Base-by-base conservation (phyloP, 2,113 vertebrate genomes). In the Spilogale gracilis region DNA sequence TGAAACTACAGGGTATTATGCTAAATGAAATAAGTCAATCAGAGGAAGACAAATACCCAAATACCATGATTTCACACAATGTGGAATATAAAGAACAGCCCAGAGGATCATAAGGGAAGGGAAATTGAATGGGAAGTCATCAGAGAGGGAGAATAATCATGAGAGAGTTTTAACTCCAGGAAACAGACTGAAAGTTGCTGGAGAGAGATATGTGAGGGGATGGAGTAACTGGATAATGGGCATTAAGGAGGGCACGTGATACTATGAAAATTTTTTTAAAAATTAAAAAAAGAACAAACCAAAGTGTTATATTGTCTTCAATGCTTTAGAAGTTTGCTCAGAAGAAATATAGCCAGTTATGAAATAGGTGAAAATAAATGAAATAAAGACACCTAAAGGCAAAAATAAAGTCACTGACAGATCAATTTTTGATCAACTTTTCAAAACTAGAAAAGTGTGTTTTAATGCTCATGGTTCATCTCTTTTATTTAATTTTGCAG, bases 361-460 rank as follows among this genome's bases (percentile, higher is more conserved):
- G 17, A 82, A 97, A 78, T 14, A 52, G 54, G 56, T 73, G 17
- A 92, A 52, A 90, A 80, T 30, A 93, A 63, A 45, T 52, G 16
- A 95, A 95, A 84, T 48, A 95, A 83, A 84, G 43, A 45, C 2
- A 81, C 23, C 14, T 65, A 38, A 93, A 84, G 58, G 32, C 5
- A 89, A 84, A 94, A 45, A 38, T 9, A 83, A 93, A 90, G 5
- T 12, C 43, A 78, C 0, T 74, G 61, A 43, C n/a, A 92, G 20
- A 84, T 52, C 20, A 91, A 76, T 45, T 14, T 89, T 92, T 87
- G 79, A 71, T 61, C 80, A 90, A 18, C 74, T 81, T 81, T 52
- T 91, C 71, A 94, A 96, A 90, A 92, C 80, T 23, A 92, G 25
- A 85, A 27, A 67, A 94, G 16, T 32, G 25, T 50, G 11, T 86